Conservation (phyloP, 2,113 vertebrate species). For the Erinaceus europaeus region DNA sequence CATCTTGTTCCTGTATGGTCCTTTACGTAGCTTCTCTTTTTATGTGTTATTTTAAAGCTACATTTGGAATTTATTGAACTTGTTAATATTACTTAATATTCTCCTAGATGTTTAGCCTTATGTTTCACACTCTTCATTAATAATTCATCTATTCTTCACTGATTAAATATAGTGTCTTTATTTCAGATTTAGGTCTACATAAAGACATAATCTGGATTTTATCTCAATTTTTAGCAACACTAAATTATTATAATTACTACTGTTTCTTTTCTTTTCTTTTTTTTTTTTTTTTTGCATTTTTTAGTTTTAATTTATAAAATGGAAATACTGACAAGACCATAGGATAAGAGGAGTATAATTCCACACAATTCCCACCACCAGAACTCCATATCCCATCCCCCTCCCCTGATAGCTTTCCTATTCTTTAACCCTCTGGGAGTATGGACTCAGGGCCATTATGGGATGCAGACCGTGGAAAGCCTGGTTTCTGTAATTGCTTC, state of each 20-base stretch:
- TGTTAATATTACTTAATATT: background rate
- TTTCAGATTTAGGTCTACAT: background rate
- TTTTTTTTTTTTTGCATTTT: too few relatives aligned
- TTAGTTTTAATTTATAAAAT: too few relatives aligned
- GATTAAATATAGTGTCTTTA: background rate
- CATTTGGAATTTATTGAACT: background rate
- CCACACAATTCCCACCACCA: too few relatives aligned
- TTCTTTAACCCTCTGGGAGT: too few relatives aligned
- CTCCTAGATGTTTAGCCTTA: background rate
- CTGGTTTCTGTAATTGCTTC: too few relatives aligned
- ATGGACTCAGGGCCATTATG: too few relatives aligned
- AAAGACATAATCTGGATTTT: background rate
- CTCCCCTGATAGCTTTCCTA: too few relatives aligned
- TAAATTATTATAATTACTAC: conserved; percentile 49
- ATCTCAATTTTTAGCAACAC: background rate
- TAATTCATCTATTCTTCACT: background rate
- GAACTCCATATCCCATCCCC: too few relatives aligned
- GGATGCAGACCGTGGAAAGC: too few relatives aligned
- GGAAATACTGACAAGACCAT: too few relatives aligned
- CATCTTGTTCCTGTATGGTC: background rate
- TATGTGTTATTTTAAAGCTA: background rate
- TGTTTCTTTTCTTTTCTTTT: too few relatives aligned
- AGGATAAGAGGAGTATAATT: too few relatives aligned
- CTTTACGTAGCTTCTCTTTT: background rate
- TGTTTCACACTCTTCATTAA: background rate